phyloP scores from a whole-genome alignment of 2,797 vertebrate species.

The Sus cebifrons region DNA sequence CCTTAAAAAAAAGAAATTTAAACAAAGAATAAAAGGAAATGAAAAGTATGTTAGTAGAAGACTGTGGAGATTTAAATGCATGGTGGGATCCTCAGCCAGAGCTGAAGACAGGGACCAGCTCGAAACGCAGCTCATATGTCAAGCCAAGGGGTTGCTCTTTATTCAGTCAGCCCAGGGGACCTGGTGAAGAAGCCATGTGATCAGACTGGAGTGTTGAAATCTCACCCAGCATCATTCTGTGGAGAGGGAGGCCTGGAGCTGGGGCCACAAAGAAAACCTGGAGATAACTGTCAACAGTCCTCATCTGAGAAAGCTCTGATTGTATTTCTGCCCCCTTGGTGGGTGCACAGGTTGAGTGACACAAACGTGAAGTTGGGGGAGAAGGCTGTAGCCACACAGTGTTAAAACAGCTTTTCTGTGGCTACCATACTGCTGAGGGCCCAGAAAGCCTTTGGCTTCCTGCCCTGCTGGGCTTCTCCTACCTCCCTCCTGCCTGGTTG shows the following conservation, averaged over 20 bases:
- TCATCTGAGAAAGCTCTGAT: background rate
- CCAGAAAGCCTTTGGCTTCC: background rate
- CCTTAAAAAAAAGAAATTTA: background rate
- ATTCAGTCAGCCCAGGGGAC: background rate
- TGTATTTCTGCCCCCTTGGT: background rate
- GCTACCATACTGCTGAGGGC: accelerated
- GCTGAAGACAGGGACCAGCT: background rate
- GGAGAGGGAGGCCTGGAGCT: background rate
- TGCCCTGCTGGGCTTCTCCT: background rate
- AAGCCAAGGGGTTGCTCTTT: background rate
- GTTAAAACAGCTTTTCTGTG: background rate
- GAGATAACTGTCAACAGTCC: background rate
- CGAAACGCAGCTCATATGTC: background rate
- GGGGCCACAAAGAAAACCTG: background rate
- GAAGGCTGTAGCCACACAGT: too few species aligned
- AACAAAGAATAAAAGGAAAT: background rate
- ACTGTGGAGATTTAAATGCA: too few species aligned
- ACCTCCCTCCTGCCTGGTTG: background rate
- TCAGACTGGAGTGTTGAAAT: background rate
- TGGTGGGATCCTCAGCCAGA: background rate
- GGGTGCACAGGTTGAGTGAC: background rate
- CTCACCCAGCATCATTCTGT: background rate
- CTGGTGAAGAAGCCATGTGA: background rate
- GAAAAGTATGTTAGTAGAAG: background rate
- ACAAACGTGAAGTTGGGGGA: background rate